phyloP scores from a whole-genome alignment of 2,888 invertebrate species.

The Drosophila mimica region DNA sequence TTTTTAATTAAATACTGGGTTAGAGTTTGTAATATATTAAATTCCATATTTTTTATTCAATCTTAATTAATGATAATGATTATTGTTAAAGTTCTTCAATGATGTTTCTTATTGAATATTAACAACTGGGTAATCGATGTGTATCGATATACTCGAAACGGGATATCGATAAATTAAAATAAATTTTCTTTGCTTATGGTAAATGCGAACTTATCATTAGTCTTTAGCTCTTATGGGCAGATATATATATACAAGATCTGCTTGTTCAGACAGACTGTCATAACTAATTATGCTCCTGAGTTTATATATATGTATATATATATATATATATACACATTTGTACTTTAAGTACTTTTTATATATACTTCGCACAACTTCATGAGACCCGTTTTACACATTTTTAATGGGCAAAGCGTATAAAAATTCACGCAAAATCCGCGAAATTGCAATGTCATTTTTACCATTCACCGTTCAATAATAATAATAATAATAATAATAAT shows the following conservation, averaged over 20 bases:
- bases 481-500: constrained; percentile 67
- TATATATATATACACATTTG: too few species aligned
- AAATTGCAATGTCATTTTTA: constrained; percentile 62
- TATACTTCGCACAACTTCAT: background rate
- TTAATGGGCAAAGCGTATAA: constrained; percentile 3
- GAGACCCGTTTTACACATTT: background rate
- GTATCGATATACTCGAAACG: background rate
- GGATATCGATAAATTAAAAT: background rate
- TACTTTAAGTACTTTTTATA: background rate
- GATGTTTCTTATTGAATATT: too few species aligned
- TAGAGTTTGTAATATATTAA: background rate
- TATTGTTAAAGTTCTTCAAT: background rate
- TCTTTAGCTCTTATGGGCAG: background rate
- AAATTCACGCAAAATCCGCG: constrained; percentile 30
- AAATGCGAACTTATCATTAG: background rate
- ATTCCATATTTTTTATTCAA: background rate
- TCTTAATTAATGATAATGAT: background rate
- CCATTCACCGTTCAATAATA: constrained; percentile 61
- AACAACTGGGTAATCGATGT: background rate
- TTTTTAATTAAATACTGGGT: background rate
- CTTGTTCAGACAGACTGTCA: too few species aligned
- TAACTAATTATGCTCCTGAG: background rate
- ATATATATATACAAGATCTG: too few species aligned
- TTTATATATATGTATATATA: background rate
- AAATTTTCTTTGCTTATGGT: background rate